phyloP scores from a whole-genome alignment of 2,113 vertebrate species.

The Gambusia affinis region DNA sequence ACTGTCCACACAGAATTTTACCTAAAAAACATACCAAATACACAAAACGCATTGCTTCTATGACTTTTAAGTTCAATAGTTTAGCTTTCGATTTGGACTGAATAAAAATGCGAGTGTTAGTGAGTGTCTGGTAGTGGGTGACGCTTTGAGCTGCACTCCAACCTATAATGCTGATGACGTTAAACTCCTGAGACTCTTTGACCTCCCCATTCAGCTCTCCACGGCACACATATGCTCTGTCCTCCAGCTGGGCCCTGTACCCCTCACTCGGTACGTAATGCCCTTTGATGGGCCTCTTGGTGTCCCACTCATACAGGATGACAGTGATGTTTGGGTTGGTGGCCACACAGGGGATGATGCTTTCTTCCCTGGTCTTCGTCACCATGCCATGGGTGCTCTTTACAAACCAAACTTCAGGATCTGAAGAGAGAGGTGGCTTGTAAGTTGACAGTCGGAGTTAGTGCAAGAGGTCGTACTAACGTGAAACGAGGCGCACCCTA shows the following conservation, averaged over 20 bases:
- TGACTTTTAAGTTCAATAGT: not conserved
- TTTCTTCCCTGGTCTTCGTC: constrained; percentile 81
- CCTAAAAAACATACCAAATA: not conserved
- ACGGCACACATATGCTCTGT: constrained; percentile 88
- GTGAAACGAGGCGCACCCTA: constrained; percentile 53
- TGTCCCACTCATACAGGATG: constrained; percentile 85
- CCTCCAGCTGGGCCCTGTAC: constrained; percentile 86
- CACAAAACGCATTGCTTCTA: not conserved
- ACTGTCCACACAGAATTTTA: no score
- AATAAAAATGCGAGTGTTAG: not conserved
- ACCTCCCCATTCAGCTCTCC: constrained; percentile 83
- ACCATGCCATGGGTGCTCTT: constrained; percentile 82
- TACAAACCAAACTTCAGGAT: constrained; percentile 87
- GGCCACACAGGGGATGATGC: constrained; percentile 90
- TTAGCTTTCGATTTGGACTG: not conserved
- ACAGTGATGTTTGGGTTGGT: constrained; percentile 88
- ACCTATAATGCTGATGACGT: constrained; percentile 88
- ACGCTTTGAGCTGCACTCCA: constrained; percentile 34
- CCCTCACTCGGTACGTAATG: constrained; percentile 88
- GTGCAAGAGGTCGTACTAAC: not conserved
- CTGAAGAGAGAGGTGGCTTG: constrained; percentile 66
- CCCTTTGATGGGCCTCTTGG: constrained; percentile 74
- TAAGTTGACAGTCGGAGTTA: not conserved
- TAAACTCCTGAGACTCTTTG: constrained; percentile 84
- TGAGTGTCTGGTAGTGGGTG: not conserved